phyloP scores from a whole-genome alignment of 2,888 invertebrate genomes.

The Craniophora ligustri region DNA sequence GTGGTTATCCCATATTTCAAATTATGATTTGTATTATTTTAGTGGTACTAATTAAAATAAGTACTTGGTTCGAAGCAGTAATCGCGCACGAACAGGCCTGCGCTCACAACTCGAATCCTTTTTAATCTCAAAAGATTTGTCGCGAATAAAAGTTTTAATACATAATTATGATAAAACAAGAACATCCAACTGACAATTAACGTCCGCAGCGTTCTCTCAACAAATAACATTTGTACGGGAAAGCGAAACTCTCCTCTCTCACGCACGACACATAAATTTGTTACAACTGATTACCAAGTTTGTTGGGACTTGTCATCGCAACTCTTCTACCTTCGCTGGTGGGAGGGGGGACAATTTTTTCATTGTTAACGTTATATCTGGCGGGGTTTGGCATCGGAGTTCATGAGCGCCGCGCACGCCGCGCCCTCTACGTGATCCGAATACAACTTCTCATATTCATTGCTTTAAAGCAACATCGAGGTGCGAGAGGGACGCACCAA shows the following conservation, averaged over 20 bases:
- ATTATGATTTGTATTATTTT: constrained; percentile 11
- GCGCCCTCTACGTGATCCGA: constrained; percentile 83
- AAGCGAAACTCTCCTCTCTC: constrained; percentile 63
- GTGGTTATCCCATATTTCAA: no score
- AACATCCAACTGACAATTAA: constrained; percentile 57
- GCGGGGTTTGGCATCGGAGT: constrained; percentile 84
- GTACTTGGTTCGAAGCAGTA: constrained; percentile 17
- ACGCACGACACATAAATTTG: constrained; percentile 85
- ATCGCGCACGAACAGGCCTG: constrained; percentile 38
- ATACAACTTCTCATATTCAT: constrained; percentile 86
- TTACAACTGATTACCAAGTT: constrained; percentile 87
- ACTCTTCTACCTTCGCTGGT: constrained; percentile 80
- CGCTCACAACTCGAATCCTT: constrained; percentile 43
- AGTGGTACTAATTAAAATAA: constrained; percentile 9
- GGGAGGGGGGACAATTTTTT: constrained; percentile 73
- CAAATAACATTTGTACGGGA: constrained; percentile 53
- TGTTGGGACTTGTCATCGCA: constrained; percentile 83
- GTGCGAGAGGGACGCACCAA: constrained; percentile 70
- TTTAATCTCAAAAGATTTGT: constrained; percentile 45
- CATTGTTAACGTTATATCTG: constrained; percentile 83
- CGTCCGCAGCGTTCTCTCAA: constrained; percentile 50
- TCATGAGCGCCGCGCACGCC: constrained; percentile 83
- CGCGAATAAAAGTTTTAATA: constrained; percentile 49
- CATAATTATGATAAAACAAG: constrained; percentile 55
- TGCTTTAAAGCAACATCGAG: constrained; percentile 80